Base-by-base conservation (phyloP, 2,888 invertebrate genomes). In the Rhagonycha lutea region DNA sequence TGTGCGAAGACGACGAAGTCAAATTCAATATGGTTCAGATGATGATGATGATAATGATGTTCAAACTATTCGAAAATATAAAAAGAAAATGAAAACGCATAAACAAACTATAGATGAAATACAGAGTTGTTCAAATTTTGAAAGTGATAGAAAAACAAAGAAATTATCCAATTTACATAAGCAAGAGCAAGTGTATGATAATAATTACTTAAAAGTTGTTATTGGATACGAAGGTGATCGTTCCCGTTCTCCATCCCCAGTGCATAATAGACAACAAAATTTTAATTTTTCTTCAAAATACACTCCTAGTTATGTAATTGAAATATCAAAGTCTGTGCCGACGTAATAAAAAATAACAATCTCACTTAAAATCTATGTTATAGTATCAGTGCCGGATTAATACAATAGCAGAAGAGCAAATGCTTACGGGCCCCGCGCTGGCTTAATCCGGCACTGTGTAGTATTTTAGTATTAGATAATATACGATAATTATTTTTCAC, bases 221-320 rank as follows among this genome's bases (percentile, higher is more conserved):
- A 68, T 67, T 9, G 73, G 73, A 28, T 73, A 73, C 32, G 73
- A 73, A 69, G 73, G 62, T 23, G 73, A 73, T 23, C 65, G 62
- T 2, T 61, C 69, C 69, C 70, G 24, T 60, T 78, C 68, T 32
- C 78, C 70, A 10, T 69, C 75, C 11, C 32, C 65, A 14, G 10
- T 12, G 11, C 11, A 32, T 32, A 32, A 32, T 12, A 32, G 12
- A 12, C 11, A 32, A 12, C 32, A 32, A 32, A 32, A 11, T 12
- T 32, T 32, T 32, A 32, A 32, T 32, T 32, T 32, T 12, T 32
- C 32, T 32, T 29, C 29, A 10, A 29, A 7, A 11, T 29, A 11
- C 11, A 29, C 11, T 11, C 11, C 32, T 12, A 32, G 32, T 32
- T 32, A 32, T 32, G 12, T 32, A 32, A 11, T 32, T 12, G 12